These are phyloP conservation scores for Pholis gunnellus DNA, from an alignment of 2,113 vertebrate genomes.

Conservation along the genomic window DNA sequence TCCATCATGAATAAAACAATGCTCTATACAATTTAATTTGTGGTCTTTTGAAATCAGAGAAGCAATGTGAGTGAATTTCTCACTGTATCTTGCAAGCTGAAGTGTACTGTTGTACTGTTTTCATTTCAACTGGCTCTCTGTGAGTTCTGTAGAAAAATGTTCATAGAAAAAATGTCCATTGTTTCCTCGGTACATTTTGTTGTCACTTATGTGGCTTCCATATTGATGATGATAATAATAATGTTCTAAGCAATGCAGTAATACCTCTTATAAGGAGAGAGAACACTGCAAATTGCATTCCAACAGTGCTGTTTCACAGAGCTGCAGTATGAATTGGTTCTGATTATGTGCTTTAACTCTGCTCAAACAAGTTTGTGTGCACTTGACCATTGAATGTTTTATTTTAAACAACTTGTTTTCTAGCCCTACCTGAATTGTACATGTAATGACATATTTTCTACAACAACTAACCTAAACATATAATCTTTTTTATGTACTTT, in stretches of 20 bases:
- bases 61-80: not conserved
- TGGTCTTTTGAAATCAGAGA: not conserved
- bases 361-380: not conserved
- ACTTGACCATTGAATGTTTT: not conserved
- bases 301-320: not conserved
- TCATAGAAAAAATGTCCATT: too few relatives aligned
- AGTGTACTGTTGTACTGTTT: not conserved
- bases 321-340: not conserved
- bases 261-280: not conserved
- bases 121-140: not conserved
- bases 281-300: not conserved
- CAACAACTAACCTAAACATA: not conserved
- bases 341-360: not conserved
- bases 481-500: constrained; percentile 10
- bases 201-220: not conserved
- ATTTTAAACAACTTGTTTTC: constrained; percentile 9
- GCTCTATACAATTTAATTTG: not conserved
- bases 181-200: not conserved
- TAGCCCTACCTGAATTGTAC: not conserved
- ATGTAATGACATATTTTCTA: not conserved
- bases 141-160: not conserved
- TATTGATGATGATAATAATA: not conserved
- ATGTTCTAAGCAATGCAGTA: not conserved
- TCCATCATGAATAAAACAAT: constrained; percentile 32
- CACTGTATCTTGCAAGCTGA: not conserved